Percentiles rank a stretch among this genome's conserved stretches.
These are phyloP conservation scores for Neotragus moschatus DNA, from an alignment of 2,113 vertebrate genomes.

Conservation along the genomic window DNA sequence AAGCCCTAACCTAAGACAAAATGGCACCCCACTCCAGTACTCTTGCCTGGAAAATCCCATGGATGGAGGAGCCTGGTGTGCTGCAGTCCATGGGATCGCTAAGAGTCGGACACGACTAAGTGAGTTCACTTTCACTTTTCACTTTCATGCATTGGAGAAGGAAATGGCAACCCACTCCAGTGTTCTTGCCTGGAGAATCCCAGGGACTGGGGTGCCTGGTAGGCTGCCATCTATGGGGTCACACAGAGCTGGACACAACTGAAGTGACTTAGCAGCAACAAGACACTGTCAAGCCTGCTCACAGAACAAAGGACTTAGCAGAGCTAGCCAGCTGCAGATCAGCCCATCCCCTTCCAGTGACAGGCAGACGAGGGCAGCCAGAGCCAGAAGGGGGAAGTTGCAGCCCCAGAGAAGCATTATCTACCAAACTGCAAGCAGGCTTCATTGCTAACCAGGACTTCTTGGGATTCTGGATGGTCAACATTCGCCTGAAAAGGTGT, in stretches of 20 bases:
- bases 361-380: neutral
- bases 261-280: too few relatives aligned
- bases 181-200: too few relatives aligned
- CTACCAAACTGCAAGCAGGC: neutral
- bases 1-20: too few relatives aligned
- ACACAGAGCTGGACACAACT: accelerated
- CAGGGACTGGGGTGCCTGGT: too few relatives aligned
- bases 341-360: neutral
- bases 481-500: neutral
- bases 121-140: too few relatives aligned
- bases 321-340: neutral
- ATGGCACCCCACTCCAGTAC: too few relatives aligned
- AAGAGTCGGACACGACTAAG: neutral
- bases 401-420: neutral
- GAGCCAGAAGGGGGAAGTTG: neutral
- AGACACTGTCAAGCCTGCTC: neutral
- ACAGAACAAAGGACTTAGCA: neutral
- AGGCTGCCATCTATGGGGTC: too few relatives aligned
- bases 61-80: too few relatives aligned
- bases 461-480: neutral
- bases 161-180: too few relatives aligned
- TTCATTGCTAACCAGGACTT: neutral
- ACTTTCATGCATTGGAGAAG: too few relatives aligned
- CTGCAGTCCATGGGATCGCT: too few relatives aligned
- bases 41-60: too few relatives aligned